Percentiles rank a stretch among this genome's conserved stretches.
phyloP scores from a whole-genome alignment of 92 coral and sea anemone species.

The Blastomussa wellsi region DNA sequence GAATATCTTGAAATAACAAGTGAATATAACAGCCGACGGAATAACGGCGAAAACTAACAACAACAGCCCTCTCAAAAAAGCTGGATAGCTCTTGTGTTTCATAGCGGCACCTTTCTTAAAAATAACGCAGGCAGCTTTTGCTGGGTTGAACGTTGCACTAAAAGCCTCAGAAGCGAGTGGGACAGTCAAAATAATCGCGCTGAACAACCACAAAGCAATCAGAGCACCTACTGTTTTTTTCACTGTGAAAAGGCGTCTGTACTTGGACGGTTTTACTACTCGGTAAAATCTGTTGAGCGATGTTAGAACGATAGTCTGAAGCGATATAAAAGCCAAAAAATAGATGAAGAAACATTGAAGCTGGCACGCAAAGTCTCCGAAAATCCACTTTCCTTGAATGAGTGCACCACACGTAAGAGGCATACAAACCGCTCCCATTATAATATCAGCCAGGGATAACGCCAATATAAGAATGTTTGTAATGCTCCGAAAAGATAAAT shows the following conservation, averaged over 20 bases:
- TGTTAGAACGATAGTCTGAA: slow-evolving; percentile 65
- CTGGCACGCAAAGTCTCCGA: slow-evolving; percentile 42
- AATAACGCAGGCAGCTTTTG: slow-evolving; percentile 75
- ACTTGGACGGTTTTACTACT: slow-evolving; percentile 51
- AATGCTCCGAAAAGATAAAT: slow-evolving; percentile 41
- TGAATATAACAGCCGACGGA: slow-evolving; percentile 46
- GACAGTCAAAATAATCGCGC: slow-evolving; percentile 45
- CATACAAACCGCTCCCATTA: slow-evolving; percentile 58
- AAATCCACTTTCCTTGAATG: slow-evolving; percentile 61
- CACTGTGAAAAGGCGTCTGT: slow-evolving; percentile 50
- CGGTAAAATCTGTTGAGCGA: slow-evolving; percentile 65
- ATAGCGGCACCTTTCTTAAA: slow-evolving; percentile 34
- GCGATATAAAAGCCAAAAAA: slow-evolving; percentile 56
- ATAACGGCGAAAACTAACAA: slow-evolving; percentile 49
- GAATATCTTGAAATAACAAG: slow-evolving; percentile 59
- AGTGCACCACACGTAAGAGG: slow-evolving; percentile 56
- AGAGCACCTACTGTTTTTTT: slow-evolving; percentile 49
- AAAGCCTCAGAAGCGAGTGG: slow-evolving; percentile 40
- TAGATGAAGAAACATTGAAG: slow-evolving; percentile 68
- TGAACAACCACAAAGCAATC: slow-evolving; percentile 46
- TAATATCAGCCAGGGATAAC: slow-evolving; percentile 52
- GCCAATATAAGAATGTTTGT: slow-evolving; percentile 52
- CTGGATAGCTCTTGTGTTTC: slow-evolving; percentile 33
- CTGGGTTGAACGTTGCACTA: slow-evolving; percentile 54
- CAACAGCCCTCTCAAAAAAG: slow-evolving; percentile 46